These are phyloP conservation scores for Heliconius nattereri DNA, from an alignment of 1,140 invertebrate genomes.

Conservation along the genomic window DNA sequence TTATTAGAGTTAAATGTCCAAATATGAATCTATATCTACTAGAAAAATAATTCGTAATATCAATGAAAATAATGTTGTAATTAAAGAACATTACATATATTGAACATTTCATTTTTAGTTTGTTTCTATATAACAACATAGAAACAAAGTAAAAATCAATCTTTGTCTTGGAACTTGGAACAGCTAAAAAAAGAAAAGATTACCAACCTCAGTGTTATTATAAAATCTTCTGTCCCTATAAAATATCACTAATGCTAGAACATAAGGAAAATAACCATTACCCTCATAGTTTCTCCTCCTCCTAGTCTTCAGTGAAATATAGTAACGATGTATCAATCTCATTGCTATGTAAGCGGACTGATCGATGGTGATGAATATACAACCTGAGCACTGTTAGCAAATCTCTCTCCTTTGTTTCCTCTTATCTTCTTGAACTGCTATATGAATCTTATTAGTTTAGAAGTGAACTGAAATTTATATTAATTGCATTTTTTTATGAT, in stretches of 20 bases:
- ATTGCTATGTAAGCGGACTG: conserved; percentile 51
- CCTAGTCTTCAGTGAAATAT: conserved; percentile 39
- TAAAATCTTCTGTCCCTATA: neutral
- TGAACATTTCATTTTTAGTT: too few species aligned
- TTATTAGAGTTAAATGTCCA: too few species aligned
- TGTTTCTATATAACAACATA: neutral
- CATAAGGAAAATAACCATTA: neutral
- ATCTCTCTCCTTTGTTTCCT: conserved; percentile 51
- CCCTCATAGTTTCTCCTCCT: neutral
- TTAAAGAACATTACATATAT: too few species aligned
- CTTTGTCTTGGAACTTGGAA: too few species aligned
- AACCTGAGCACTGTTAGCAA: conserved; percentile 54
- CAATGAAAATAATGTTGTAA: neutral
- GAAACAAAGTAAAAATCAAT: too few species aligned
- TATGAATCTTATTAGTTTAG: conserved; percentile 54
- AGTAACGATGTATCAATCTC: conserved; percentile 53
- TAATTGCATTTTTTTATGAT: too few species aligned
- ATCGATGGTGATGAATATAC: conserved; percentile 67
- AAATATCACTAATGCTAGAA: neutral
- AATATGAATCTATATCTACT: neutral
- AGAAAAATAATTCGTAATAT: neutral
- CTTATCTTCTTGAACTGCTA: conserved; percentile 59
- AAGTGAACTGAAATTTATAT: too few species aligned
- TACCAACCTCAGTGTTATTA: too few species aligned
- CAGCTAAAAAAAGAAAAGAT: too few species aligned